Percentiles rank a stretch among this genome's conserved stretches.
phyloP scores from a whole-genome alignment of 2,888 invertebrate species.

The Cosmia pyralina region DNA sequence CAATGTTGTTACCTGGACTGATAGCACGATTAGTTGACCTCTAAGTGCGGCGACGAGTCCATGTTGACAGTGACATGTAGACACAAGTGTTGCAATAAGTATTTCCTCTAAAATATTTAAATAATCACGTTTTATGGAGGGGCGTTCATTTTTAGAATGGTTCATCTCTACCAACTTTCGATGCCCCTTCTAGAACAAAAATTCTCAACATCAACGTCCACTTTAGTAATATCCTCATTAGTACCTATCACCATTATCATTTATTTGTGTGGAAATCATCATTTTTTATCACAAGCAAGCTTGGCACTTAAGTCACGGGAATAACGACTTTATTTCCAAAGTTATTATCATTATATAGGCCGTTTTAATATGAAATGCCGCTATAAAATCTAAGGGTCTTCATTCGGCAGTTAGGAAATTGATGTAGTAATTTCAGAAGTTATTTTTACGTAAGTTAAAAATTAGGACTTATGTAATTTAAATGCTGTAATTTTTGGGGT shows the following conservation, averaged over 20 bases:
- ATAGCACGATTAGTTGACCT: too few relatives aligned
- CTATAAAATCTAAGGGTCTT: conserved; percentile 54
- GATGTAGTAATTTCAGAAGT: conserved; percentile 34
- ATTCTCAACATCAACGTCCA: conserved; percentile 16
- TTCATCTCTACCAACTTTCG: too few relatives aligned
- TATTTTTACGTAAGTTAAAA: conserved; percentile 16
- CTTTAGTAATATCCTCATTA: conserved; percentile 73
- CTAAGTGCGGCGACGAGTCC: too few relatives aligned
- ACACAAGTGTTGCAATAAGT: too few relatives aligned
- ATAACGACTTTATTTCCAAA: conserved; percentile 62
- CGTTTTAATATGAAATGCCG: conserved; percentile 38
- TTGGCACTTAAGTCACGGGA: conserved; percentile 52
- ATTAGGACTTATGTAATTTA: conserved; percentile 17
- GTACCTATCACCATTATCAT: conserved; percentile 75
- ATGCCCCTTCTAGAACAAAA: conserved; percentile 45
- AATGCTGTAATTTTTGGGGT: conserved; percentile 9
- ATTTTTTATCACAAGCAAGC: conserved; percentile 68
- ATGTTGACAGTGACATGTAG: too few relatives aligned
- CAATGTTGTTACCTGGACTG: too few relatives aligned
- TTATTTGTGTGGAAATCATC: conserved; percentile 70
- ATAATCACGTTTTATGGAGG: too few relatives aligned
- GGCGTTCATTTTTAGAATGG: too few relatives aligned
- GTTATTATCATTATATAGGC: conserved; percentile 52
- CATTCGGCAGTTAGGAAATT: conserved; percentile 53
- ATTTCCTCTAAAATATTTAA: too few relatives aligned